Evolutionary conservation across 2,113 vertebrate genomes (phyloP).

Genomic region (Tonatia bakeri): DNA sequence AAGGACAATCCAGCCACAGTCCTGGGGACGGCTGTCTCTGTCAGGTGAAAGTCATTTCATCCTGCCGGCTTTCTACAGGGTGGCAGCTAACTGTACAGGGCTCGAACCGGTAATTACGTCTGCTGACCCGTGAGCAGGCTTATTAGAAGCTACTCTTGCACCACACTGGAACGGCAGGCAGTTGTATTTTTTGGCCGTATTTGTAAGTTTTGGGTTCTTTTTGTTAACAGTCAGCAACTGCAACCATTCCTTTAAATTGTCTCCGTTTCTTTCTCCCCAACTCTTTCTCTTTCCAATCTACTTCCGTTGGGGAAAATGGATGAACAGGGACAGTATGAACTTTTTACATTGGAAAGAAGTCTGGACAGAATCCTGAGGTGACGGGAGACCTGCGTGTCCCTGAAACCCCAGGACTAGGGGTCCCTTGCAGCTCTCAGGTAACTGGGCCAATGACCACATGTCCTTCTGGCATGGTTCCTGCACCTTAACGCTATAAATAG

Average conservation of each 20-base stretch:
- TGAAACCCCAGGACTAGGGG: background rate
- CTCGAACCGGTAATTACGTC: background rate
- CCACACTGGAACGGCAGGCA: too few species aligned
- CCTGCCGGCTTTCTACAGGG: background rate
- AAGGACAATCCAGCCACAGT: background rate
- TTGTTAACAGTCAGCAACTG: background rate
- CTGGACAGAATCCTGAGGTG: background rate
- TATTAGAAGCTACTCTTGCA: too few species aligned
- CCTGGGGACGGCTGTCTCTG: background rate
- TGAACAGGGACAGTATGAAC: background rate
- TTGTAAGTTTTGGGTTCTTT: background rate
- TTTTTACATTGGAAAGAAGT: background rate
- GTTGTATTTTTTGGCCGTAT: background rate
- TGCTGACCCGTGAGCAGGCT: background rate
- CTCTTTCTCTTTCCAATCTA: background rate
- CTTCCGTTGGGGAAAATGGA: background rate
- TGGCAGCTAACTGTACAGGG: background rate
- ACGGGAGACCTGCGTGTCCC: background rate
- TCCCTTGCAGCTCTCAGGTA: background rate
- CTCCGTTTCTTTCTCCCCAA: background rate
- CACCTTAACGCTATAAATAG: background rate
- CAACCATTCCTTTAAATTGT: background rate
- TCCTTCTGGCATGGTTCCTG: slow-evolving; percentile 40
- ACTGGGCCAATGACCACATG: background rate
- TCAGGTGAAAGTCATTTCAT: background rate